Evolutionary conservation across 2,113 vertebrate genomes (phyloP).

Genomic region (Agelaius tricolor): DNA sequence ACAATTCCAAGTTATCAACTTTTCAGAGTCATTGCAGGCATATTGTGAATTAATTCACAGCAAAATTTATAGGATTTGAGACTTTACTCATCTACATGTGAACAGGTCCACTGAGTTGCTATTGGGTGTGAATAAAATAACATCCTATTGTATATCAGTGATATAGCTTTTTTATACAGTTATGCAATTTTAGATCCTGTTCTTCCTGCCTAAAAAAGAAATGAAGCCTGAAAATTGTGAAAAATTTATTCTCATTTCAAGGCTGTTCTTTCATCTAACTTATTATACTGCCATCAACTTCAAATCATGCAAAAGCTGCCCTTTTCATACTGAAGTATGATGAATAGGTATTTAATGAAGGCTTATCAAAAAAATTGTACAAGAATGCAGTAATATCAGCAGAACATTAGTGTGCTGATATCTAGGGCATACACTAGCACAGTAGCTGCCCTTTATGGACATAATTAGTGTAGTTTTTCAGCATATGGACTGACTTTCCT

Average conservation of each 20-base stretch:
- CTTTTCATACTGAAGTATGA: background rate
- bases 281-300: background rate
- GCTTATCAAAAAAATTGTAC: background rate
- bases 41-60: background rate
- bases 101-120: background rate
- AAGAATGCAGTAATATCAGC: background rate
- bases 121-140: background rate
- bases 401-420: background rate
- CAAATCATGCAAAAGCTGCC: background rate
- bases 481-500: background rate
- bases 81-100: background rate
- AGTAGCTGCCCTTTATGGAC: background rate
- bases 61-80: background rate
- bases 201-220: background rate
- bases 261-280: constrained; percentile 13
- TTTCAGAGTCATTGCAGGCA: background rate
- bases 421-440: background rate
- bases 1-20: background rate
- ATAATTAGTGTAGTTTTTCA: background rate
- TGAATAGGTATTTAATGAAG: constrained; percentile 15
- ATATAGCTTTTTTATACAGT: background rate
- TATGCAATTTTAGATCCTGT: background rate
- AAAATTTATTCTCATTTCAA: background rate
- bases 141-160: background rate
- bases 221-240: constrained; percentile 17